phyloP scores from a whole-genome alignment of 2,797 vertebrate species.

The Cossypha niveicapilla region DNA sequence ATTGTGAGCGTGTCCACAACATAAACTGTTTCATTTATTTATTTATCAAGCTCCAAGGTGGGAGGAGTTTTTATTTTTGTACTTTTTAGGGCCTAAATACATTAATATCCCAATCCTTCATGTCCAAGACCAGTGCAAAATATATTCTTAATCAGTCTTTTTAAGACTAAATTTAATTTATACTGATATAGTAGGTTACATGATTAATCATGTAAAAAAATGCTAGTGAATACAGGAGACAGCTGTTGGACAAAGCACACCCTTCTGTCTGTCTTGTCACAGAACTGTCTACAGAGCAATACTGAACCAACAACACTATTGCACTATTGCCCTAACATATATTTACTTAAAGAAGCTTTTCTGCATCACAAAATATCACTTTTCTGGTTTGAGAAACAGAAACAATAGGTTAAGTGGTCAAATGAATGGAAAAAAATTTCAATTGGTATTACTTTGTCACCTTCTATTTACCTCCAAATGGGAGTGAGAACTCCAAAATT shows the following conservation, averaged over 20 bases:
- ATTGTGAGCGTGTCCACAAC: slow-evolving; percentile 23
- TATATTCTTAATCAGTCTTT: slow-evolving; percentile 26
- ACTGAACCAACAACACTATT: neutral
- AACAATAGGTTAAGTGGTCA: neutral
- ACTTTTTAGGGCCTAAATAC: slow-evolving; percentile 25
- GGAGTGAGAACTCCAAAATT: neutral
- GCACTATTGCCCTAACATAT: neutral
- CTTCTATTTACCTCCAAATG: neutral
- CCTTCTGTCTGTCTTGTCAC: neutral
- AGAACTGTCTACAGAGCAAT: neutral
- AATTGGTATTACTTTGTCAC: neutral
- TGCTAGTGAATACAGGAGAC: slow-evolving; percentile 1
- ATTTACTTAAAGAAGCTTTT: neutral
- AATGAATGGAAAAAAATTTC: neutral
- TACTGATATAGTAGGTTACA: neutral
- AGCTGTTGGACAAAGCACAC: slow-evolving; percentile 7
- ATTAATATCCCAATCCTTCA: slow-evolving; percentile 48
- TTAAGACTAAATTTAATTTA: slow-evolving; percentile 64
- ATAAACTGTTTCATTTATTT: slow-evolving; percentile 53
- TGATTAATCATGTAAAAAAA: slow-evolving; percentile 39
- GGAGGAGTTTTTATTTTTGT: neutral
- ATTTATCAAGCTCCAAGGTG: slow-evolving; percentile 43
- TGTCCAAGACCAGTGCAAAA: slow-evolving; percentile 47
- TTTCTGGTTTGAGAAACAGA: neutral
- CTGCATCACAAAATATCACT: neutral